A percentile compares a stretch with the other conserved stretches of the same genome.
These are phyloP conservation scores for Tragelaphus buxtoni DNA, from an alignment of 2,113 vertebrate species.

Conservation along the genomic window DNA sequence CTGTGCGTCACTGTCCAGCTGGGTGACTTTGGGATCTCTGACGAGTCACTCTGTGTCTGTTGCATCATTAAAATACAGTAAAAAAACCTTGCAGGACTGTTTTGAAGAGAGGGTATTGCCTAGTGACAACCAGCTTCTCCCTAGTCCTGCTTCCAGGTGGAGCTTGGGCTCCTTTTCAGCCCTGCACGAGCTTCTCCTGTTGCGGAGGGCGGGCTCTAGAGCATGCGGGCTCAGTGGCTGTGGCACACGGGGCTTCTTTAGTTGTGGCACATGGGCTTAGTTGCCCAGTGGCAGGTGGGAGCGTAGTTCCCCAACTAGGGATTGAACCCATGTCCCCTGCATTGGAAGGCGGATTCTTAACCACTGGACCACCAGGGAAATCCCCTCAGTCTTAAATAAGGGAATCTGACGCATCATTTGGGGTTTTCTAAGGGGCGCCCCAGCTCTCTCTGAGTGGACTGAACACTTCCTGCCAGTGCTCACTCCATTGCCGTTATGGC, in stretches of 20 bases:
- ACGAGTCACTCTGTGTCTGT: neutral
- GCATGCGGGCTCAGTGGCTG: neutral
- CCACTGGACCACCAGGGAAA: neutral
- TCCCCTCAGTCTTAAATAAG: neutral
- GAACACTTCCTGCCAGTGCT: neutral
- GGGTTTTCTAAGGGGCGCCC: neutral
- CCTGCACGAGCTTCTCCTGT: neutral
- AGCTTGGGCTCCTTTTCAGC: neutral
- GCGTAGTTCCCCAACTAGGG: neutral
- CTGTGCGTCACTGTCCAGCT: neutral
- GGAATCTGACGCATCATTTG: neutral
- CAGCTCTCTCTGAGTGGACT: neutral
- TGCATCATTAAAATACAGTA: neutral
- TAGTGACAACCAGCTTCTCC: too few species aligned
- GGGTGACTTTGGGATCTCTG: neutral
- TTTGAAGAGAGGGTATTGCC: neutral
- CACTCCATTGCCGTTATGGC: neutral
- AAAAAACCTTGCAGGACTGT: neutral
- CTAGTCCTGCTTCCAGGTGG: neutral
- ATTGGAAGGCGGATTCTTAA: neutral
- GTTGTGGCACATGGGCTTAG: neutral
- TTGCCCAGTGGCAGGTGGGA: neutral
- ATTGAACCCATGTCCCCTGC: neutral
- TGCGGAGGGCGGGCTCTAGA: neutral
- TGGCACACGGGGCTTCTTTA: neutral